A percentile compares a stretch with the other conserved stretches of the same genome.
phyloP scores from a whole-genome alignment of 2,797 vertebrate genomes.

The Protonibea diacanthus region DNA sequence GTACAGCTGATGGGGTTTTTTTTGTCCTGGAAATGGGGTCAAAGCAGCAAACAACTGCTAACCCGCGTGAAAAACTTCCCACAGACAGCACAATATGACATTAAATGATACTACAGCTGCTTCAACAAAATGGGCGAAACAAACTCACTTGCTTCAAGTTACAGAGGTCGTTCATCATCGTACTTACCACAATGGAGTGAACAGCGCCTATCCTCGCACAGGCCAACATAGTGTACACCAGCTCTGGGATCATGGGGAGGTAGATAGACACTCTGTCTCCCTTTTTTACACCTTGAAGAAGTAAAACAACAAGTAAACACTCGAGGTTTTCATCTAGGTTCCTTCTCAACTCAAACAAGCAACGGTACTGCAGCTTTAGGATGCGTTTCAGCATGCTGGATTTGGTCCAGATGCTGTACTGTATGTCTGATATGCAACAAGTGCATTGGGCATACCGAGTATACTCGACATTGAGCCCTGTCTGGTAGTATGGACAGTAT shows the following conservation, averaged over 20 bases:
- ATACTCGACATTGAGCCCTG: background rate
- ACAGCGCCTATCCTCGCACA: constrained; percentile 87
- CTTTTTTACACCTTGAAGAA: constrained; percentile 82
- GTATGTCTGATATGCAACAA: constrained; percentile 5
- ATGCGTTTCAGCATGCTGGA: background rate
- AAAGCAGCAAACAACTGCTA: constrained; percentile 27
- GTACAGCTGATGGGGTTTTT: constrained; percentile 1
- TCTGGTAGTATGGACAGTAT: background rate
- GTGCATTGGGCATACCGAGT: background rate
- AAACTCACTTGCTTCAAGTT: background rate
- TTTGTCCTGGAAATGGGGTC: constrained; percentile 41
- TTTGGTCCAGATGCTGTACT: background rate
- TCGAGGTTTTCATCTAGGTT: background rate
- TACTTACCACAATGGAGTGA: constrained; percentile 87
- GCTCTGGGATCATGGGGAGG: constrained; percentile 88
- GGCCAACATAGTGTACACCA: constrained; percentile 86
- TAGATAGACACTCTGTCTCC: constrained; percentile 88
- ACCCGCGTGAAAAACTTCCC: constrained; percentile 3
- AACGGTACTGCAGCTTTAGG: background rate
- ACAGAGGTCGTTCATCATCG: background rate
- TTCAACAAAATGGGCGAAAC: background rate
- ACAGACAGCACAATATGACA: background rate
- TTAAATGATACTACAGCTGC: background rate
- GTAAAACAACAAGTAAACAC: constrained; percentile 23
- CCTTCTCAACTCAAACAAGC: constrained; percentile 1